phyloP scores from a whole-genome alignment of 2,797 vertebrate species.

The Nannoperca obscura region DNA sequence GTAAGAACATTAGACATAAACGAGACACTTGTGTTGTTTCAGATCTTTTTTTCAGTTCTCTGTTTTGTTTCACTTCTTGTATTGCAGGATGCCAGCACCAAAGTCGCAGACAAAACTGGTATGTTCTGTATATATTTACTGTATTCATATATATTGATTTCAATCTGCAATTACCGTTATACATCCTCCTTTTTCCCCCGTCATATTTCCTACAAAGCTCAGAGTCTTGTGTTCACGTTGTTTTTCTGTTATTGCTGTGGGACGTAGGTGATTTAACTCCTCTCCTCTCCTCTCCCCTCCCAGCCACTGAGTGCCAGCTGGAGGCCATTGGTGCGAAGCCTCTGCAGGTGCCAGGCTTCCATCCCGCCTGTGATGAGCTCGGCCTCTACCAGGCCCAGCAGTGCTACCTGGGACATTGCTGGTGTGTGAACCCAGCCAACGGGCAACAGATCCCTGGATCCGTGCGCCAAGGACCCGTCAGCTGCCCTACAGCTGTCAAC shows the following conservation, averaged over 20 bases:
- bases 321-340: slow-evolving; percentile 68
- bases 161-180: not conserved
- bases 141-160: not conserved
- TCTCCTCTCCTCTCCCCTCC: not conserved
- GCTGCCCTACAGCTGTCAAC: not conserved
- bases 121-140: slow-evolving; percentile 20
- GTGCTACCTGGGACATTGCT: slow-evolving; percentile 87
- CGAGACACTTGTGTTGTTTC: not conserved
- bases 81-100: slow-evolving; percentile 60
- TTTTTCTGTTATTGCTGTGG: not conserved
- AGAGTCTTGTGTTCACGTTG: not conserved
- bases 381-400: slow-evolving; percentile 89
- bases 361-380: slow-evolving; percentile 85
- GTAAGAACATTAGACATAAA: too few relatives aligned
- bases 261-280: not conserved
- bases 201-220: not conserved
- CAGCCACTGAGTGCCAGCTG: slow-evolving; percentile 85
- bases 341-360: slow-evolving; percentile 68
- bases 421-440: slow-evolving; percentile 88
- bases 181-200: too few relatives aligned
- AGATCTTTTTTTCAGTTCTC: not conserved
- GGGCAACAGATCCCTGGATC: slow-evolving; percentile 82
- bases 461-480: not conserved
- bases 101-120: slow-evolving; percentile 22
- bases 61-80: slow-evolving; percentile 26